Base-by-base conservation (phyloP, 2,797 vertebrate species). In the Staurois parvus region DNA sequence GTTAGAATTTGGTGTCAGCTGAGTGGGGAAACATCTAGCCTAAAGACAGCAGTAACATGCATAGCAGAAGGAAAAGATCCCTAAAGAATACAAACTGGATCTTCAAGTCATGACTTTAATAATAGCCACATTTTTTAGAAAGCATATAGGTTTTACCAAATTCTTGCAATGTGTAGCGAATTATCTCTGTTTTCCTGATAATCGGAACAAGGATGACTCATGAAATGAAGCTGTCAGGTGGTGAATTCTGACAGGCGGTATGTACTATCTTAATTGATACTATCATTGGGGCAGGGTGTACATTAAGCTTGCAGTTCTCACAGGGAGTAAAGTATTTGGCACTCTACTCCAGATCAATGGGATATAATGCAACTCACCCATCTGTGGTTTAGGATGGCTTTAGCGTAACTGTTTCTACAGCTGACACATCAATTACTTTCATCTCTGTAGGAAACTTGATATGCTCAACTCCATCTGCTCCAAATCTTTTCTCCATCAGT, bases 191-290 rank as follows among this genome's bases (percentile, higher is more conserved):
- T 40, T 40, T 48, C 72, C 40, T 15, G 26, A 73, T 73, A 26
- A 45, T 13, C n/a, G 26, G 40, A 73, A 45, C 72, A 48, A 10
- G n/a, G 42, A 72, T 73, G 72, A 73, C 72, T 73, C 72, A 73
- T 73, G 6, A 13, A 48, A 15, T n/a, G 15, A n/a, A 48, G 40
- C 12, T 73, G 40, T 73, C 26, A 15, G n/a, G 72, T 48, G n/a
- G 34, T 45, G 37, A 45, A 28, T 13, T 6, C 72, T 76, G 30
- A n/a, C 52, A 62, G 75, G 4, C 56, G 56, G 11, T 40, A 52
- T 34, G 75, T 15, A 24, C 45, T 24, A 62, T 76, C 29, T 62
- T 64, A 37, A 76, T 32, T 13, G 19, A 3, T 56, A 19, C 45
- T 19, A 30, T 56, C 45, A 34, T 10, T 59, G 19, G 32, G 30